Evolutionary conservation across 2,797 vertebrate species (phyloP).

Genomic region (Triplophysa bombifrons): DNA sequence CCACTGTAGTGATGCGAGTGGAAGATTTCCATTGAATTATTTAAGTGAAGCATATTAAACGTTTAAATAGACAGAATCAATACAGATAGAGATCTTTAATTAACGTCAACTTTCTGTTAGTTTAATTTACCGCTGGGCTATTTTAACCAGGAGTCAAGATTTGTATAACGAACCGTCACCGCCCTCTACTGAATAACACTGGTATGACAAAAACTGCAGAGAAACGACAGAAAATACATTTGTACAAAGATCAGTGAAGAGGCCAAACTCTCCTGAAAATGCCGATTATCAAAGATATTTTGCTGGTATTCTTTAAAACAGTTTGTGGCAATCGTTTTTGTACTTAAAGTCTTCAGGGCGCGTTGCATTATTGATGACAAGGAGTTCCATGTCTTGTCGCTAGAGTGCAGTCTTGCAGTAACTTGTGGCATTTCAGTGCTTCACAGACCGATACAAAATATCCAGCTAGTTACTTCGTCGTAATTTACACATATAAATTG

Average conservation of each 20-base stretch:
- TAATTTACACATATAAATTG: constrained; percentile 93
- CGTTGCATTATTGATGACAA: background rate
- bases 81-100: background rate
- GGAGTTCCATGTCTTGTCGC: background rate
- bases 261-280: too few species aligned
- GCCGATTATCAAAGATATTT: too few species aligned
- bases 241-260: too few species aligned
- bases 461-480: constrained; percentile 68
- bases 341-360: too few species aligned
- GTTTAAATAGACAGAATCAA: background rate
- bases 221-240: background rate
- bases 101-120: background rate
- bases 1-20: background rate
- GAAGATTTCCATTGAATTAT: background rate
- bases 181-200: constrained; percentile 21
- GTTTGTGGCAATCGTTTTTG: too few species aligned
- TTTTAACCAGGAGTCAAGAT: background rate
- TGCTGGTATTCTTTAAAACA: too few species aligned
- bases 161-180: background rate
- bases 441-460: background rate
- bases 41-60: background rate
- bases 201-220: background rate
- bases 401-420: background rate
- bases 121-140: background rate
- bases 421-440: background rate